phyloP scores from a whole-genome alignment of 2,113 vertebrate species.

The Notechis scutatus region DNA sequence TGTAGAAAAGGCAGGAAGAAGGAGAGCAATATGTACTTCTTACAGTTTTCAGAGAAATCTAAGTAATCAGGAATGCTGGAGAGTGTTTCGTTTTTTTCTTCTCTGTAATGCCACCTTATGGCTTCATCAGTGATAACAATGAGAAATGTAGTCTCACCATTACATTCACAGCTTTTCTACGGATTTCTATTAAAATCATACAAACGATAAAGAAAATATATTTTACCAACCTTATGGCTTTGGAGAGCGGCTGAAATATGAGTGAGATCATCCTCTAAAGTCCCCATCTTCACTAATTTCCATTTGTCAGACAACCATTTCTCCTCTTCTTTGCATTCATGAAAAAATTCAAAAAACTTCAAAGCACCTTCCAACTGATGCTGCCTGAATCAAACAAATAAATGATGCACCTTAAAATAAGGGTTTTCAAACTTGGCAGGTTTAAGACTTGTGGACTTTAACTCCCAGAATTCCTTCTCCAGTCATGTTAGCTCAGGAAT shows the following conservation, averaged over 20 bases:
- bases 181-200: background rate
- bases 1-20: background rate
- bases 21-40: background rate
- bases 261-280: constrained; percentile 72
- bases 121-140: background rate
- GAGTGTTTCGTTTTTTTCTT: background rate
- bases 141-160: background rate
- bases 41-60: background rate
- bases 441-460: too few species aligned
- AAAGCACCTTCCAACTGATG: constrained; percentile 74
- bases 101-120: background rate
- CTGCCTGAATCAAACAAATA: constrained; percentile 65
- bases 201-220: background rate
- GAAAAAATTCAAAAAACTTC: constrained; percentile 77
- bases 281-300: constrained; percentile 64
- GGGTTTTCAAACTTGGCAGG: too few species aligned
- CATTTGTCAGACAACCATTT: constrained; percentile 76
- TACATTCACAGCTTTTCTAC: background rate
- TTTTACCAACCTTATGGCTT: constrained; percentile 79
- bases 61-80: background rate
- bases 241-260: constrained; percentile 75
- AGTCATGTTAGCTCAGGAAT: too few species aligned
- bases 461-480: too few species aligned
- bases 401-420: background rate
- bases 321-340: constrained; percentile 81